These are phyloP conservation scores for Alexandromys oeconomus DNA, from an alignment of 2,797 vertebrate species.

Conservation along the genomic window DNA sequence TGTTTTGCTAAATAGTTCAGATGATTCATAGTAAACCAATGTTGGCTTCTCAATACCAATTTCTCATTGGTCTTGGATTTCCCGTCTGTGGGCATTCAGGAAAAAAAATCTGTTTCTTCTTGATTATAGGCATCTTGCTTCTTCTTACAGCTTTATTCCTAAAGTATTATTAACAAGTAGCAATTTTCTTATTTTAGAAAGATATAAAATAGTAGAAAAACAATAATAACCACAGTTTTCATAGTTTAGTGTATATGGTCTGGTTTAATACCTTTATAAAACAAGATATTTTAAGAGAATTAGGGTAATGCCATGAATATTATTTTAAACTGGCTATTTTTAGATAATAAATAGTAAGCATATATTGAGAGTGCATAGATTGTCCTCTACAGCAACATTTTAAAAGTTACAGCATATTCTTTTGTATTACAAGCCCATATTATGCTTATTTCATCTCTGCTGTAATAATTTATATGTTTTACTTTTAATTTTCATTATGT, in stretches of 20 bases:
- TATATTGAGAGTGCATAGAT: not conserved
- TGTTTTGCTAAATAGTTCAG: not conserved
- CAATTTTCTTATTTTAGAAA: constrained; percentile 38
- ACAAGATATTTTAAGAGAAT: not conserved
- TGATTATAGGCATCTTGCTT: not conserved
- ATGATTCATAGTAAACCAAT: not conserved
- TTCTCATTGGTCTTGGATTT: not conserved
- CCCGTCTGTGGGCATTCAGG: not conserved
- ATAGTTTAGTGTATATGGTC: not conserved
- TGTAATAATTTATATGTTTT: not conserved
- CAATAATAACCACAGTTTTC: not conserved
- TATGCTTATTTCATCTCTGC: constrained; percentile 28
- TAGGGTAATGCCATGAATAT: not conserved
- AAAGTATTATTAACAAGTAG: not conserved
- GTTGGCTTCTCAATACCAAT: not conserved
- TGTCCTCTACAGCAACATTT: constrained; percentile 13
- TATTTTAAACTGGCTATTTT: constrained; percentile 9
- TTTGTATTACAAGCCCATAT: constrained; percentile 10
- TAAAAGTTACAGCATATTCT: not conserved
- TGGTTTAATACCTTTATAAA: not conserved
- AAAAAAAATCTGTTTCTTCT: constrained; percentile 20
- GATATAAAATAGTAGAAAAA: constrained; percentile 25
- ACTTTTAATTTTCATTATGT: not conserved
- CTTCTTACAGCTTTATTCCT: not conserved
- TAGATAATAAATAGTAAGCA: not conserved